A percentile compares a stretch with the other conserved stretches of the same genome.
Evolutionary conservation across 1,140 invertebrate genomes (phyloP).

Genomic region (Sinella curviseta): DNA sequence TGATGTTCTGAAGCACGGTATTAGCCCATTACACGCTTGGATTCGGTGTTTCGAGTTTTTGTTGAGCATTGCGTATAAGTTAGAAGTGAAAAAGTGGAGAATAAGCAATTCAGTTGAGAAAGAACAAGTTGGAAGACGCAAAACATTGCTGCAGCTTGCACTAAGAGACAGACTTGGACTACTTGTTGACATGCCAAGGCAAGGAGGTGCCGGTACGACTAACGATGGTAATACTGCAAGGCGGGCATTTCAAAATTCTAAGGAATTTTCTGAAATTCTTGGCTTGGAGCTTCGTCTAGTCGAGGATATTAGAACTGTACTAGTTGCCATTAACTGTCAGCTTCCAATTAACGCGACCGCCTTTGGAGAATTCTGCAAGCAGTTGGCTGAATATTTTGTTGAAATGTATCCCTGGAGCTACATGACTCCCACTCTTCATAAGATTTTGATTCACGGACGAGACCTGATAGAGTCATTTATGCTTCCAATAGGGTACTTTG

Average conservation of each 20-base stretch:
- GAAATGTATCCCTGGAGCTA: neutral
- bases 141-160: neutral
- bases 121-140: neutral
- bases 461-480: neutral
- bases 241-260: neutral
- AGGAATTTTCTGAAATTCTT: neutral
- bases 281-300: neutral
- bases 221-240: neutral
- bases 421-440: neutral
- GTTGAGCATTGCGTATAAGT: neutral
- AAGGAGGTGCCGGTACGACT: neutral
- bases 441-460: neutral
- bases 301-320: neutral
- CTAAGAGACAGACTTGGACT: neutral
- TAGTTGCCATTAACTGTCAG: neutral
- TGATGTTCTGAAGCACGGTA: neutral
- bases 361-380: neutral
- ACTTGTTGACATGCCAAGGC: neutral
- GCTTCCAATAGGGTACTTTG: neutral
- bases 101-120: neutral
- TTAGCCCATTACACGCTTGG: conserved; percentile 13
- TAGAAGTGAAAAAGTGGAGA: neutral
- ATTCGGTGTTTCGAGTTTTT: neutral
- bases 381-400: neutral
- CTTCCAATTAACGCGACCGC: neutral